Base-by-base conservation (phyloP, 1,140 invertebrate genomes). In the Tribolium madens region DNA sequence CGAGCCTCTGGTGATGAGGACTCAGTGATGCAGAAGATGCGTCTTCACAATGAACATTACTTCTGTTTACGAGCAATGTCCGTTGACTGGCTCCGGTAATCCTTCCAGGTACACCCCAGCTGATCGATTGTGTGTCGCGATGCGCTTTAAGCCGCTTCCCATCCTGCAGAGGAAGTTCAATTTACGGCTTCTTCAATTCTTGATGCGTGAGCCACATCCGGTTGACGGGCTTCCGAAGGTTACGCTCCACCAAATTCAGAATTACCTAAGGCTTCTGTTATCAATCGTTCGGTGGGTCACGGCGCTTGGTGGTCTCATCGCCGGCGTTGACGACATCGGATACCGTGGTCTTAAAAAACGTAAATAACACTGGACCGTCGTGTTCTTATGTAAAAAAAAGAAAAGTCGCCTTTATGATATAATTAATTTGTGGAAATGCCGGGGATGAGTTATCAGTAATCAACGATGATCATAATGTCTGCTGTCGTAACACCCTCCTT, bases 1-100 rank as follows among this genome's bases (percentile, higher is more conserved):
- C 77, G 77, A 78, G 77, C 64, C 42, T 73, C 53, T 50, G 57
- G 9, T 42, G 36, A 64, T 79, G 26, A 3, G 50, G 13, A 48
- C 17, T 6, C 46, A 73, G 60, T 74, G 72, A 76, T 53, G 76
- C 74, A 71, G 69, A 73, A 80, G 76, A 76, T 50, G 36, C 18
- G 10, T 14, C 69, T 42, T 13, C 70, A 75, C 75, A 78, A 78
- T 71, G 64, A 53, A 64, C 77, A 81, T 81, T 81, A 81, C 57
- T 81, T 81, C 80, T 81, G 80, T 79, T 81, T 81, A 81, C 78
- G 77, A 81, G 80, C 80, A 81, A 79, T 81, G 79, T 81, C 74
- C 79, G 78, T 53, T 81, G 80, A 81, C 80, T 79, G 76, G 2
- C 36, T 9, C n/a, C 6, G 36, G 14, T 79, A 73, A 80, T 77